Percentiles rank a stretch among this genome's conserved stretches.
Evolutionary conservation across 2,888 invertebrate genomes (phyloP).

Genomic region (Himalopsyche anomala): DNA sequence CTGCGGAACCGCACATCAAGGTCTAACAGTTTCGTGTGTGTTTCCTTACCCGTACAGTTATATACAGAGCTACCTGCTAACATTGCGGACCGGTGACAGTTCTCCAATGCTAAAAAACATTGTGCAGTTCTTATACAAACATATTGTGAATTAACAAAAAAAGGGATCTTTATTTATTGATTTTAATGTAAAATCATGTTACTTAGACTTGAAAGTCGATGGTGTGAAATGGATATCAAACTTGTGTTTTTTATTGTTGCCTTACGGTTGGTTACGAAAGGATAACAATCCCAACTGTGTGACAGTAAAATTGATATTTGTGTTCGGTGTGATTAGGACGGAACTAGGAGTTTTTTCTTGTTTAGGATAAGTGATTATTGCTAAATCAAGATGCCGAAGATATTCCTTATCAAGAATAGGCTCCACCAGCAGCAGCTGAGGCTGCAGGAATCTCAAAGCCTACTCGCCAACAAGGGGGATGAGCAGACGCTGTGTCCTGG

Average conservation of each 20-base stretch:
- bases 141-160: slow-evolving; percentile 17
- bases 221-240: slow-evolving; percentile 48
- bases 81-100: slow-evolving; percentile 24
- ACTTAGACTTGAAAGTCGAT: slow-evolving; percentile 52
- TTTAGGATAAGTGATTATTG: slow-evolving; percentile 36
- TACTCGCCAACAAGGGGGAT: slow-evolving; percentile 78
- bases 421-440: slow-evolving; percentile 93
- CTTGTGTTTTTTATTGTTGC: slow-evolving; percentile 39
- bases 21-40: slow-evolving; percentile 42
- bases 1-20: slow-evolving; percentile 68
- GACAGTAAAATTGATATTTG: slow-evolving; percentile 25
- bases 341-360: slow-evolving; percentile 46
- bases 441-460: slow-evolving; percentile 89
- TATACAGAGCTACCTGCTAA: slow-evolving; percentile 26
- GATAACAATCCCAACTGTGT: slow-evolving; percentile 50
- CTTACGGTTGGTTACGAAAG: slow-evolving; percentile 37
- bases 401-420: slow-evolving; percentile 93
- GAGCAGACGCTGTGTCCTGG: slow-evolving; percentile 80
- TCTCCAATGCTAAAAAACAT: slow-evolving; percentile 24
- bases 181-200: slow-evolving; percentile 54
- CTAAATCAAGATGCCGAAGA: slow-evolving; percentile 88
- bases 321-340: slow-evolving; percentile 51
- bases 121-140: slow-evolving; percentile 13
- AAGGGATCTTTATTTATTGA: slow-evolving; percentile 4
- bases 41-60: slow-evolving; percentile 33